These are phyloP conservation scores for Pantelozetes paolii DNA, from an alignment of 2,888 invertebrate genomes.

Conservation along the genomic window DNA sequence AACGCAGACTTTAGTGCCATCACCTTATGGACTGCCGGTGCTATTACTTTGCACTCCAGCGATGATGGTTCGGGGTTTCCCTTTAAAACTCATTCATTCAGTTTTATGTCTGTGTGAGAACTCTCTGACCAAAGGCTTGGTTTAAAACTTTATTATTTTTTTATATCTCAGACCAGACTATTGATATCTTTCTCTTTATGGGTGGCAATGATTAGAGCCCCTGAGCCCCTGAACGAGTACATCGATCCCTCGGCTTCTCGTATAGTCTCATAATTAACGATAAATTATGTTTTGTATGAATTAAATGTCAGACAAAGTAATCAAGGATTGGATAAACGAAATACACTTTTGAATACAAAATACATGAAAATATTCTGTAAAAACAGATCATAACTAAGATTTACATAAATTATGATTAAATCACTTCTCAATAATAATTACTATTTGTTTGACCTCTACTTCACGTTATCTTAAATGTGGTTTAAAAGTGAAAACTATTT, in stretches of 20 bases:
- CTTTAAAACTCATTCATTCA: neutral
- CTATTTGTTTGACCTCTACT: no score
- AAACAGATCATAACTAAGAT: no score
- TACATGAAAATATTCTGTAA: no score
- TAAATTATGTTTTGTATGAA: no score
- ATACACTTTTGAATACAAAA: no score
- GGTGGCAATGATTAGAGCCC: neutral
- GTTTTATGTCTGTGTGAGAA: neutral
- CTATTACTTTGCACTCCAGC: neutral
- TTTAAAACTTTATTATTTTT: neutral
- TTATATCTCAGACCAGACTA: neutral
- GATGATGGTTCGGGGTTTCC: neutral
- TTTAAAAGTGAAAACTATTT: no score
- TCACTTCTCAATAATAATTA: no score
- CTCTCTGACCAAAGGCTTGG: neutral
- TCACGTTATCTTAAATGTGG: no score
- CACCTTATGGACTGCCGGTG: slow-evolving; percentile 3
- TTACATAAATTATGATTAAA: no score
- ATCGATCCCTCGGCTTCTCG: neutral
- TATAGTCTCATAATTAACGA: no score
- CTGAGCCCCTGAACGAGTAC: neutral
- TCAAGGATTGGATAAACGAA: no score
- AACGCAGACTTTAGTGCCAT: neutral
- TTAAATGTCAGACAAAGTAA: no score
- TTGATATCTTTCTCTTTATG: neutral